Conservation (phyloP, 1,140 invertebrate genomes). For the Eueides isabella region DNA sequence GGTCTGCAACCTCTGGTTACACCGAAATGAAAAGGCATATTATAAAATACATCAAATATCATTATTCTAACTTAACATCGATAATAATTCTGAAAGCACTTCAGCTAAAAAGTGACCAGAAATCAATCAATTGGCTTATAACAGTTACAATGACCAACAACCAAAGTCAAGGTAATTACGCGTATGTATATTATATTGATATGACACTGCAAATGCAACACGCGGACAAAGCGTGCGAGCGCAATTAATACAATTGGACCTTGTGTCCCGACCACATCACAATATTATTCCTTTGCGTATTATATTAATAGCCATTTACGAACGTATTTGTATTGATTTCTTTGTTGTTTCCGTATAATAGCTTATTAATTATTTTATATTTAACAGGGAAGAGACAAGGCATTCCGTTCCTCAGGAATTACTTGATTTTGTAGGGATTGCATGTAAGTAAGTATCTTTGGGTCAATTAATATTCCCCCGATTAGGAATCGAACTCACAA, state of each 20-base stretch:
- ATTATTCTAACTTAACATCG: neutral
- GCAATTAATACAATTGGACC: conserved; percentile 55
- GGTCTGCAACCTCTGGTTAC: too few relatives aligned
- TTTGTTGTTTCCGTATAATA: neutral
- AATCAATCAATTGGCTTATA: neutral
- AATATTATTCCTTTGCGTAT: conserved; percentile 20
- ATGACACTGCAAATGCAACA: conserved; percentile 22
- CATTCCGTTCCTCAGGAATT: too few relatives aligned
- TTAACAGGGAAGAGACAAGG: too few relatives aligned
- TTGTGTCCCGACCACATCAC: conserved; percentile 43
- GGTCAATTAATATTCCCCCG: too few relatives aligned
- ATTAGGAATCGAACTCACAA: too few relatives aligned
- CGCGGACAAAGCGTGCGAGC: conserved; percentile 30
- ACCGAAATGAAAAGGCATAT: too few relatives aligned
- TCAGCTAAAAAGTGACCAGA: neutral
- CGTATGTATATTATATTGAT: conserved; percentile 6
- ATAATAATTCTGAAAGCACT: neutral
- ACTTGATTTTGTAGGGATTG: too few relatives aligned
- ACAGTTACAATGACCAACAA: neutral
- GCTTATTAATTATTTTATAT: too few relatives aligned
- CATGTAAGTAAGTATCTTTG: too few relatives aligned
- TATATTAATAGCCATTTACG: neutral
- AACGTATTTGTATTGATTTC: neutral
- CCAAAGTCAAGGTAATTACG: neutral
- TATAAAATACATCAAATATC: too few relatives aligned